Base-by-base conservation (phyloP, 2,797 vertebrate species). In the Aselliscus stoliczkanus region DNA sequence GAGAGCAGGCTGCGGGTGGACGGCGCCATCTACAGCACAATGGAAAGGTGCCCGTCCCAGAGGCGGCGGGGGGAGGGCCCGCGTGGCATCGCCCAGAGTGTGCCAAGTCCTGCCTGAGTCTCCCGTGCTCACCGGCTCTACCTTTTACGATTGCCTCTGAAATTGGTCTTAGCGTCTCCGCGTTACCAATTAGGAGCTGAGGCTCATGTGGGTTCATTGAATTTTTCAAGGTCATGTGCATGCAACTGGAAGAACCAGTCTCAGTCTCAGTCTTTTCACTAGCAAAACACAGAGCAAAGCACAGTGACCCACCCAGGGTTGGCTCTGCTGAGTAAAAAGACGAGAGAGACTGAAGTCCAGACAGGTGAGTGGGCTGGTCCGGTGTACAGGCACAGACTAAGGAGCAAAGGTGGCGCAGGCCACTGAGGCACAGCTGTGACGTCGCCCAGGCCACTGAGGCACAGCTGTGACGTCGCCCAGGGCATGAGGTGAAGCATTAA, bases 1-100 rank as follows among this genome's bases (percentile, higher is more conserved):
- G 98, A 98, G 52, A 98, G 97, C 92, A 96, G 96, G 89, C 83
- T 89, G 82, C 94, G 97, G 88, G 96, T 98, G 27, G 97, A 98
- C 29, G 90, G 93, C 7, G 97, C 98, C 84, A 42, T 96, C 12
- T 50, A 44, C 21, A 76, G 95, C 73, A 96, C 97, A 17, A 85
- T 94, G 84, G 96, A 97, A 81, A 97, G 99, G 99, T 99, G 8
- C 1, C 0, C 0, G 1, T 11, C 8, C 37, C 1, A 2, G 27
- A 17, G 27, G 10, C 23, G 18, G 20, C 0, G 0, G 15, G 21
- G 0, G 1, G 2, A 10, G 21, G 56, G 29, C 2, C 20, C 5
- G 18, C 4, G 20, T 5, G 52, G 7, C 14, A 18, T 54, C 52
- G 20, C 39, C 37, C 7, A 2, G 67, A 2, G 12, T 6, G 62